phyloP scores from a whole-genome alignment of 1,140 invertebrate genomes.

The Popillia japonica region DNA sequence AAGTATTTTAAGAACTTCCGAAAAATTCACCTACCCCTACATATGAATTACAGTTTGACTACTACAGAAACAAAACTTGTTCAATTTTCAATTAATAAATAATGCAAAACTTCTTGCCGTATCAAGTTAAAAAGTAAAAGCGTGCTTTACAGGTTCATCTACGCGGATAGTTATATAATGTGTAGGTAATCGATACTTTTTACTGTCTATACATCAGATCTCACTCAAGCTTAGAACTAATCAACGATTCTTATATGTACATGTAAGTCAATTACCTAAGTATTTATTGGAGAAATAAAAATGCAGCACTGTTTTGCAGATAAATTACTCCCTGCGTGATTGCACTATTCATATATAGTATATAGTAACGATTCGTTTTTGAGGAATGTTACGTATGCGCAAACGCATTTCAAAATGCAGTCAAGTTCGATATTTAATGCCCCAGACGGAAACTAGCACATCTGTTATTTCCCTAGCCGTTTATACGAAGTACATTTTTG shows the following conservation, averaged over 20 bases:
- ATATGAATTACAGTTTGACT: too few species aligned
- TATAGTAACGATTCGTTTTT: slow-evolving; percentile 24
- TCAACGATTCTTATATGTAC: background rate
- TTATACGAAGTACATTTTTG: background rate
- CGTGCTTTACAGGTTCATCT: too few species aligned
- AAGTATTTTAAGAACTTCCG: too few species aligned
- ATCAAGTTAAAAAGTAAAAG: too few species aligned
- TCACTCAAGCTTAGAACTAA: background rate
- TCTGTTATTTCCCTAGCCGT: background rate
- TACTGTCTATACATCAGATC: background rate
- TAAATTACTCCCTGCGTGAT: background rate
- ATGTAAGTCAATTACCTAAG: background rate
- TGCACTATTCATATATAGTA: background rate
- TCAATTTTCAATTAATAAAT: too few species aligned
- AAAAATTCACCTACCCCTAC: too few species aligned
- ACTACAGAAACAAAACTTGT: too few species aligned
- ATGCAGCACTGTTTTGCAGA: background rate
- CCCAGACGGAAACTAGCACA: background rate
- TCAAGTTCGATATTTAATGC: slow-evolving; percentile 5
- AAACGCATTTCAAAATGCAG: background rate
- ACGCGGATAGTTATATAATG: too few species aligned
- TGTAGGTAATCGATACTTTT: background rate
- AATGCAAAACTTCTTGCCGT: too few species aligned
- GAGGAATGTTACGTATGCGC: background rate
- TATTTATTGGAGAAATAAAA: background rate